These are phyloP conservation scores for Drosophila glabriapex DNA, from an alignment of 2,888 invertebrate species.

Conservation along the genomic window DNA sequence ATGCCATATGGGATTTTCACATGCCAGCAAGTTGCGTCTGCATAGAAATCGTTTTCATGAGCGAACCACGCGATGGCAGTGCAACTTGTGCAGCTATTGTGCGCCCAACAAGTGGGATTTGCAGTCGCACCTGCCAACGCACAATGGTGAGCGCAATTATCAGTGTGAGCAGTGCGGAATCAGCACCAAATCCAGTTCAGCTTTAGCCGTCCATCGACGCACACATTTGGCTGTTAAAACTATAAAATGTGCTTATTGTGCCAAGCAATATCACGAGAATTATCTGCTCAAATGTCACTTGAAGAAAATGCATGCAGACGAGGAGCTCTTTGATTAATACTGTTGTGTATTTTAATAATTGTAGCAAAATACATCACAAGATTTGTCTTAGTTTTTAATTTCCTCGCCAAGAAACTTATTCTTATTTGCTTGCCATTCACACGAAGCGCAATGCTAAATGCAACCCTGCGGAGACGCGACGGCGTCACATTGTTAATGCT, in stretches of 20 bases:
- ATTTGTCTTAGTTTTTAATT: not conserved
- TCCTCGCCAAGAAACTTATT: not conserved
- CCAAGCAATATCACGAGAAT: conserved; percentile 46
- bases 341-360: not conserved
- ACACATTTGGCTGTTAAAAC: conserved; percentile 30
- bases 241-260: conserved; percentile 39
- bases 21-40: conserved; percentile 35
- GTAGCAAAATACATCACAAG: not conserved
- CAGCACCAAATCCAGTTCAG: conserved; percentile 43
- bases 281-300: conserved; percentile 49
- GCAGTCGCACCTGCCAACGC: conserved; percentile 30
- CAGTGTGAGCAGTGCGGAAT: conserved; percentile 56
- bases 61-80: conserved; percentile 32
- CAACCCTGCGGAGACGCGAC: conserved; percentile 38
- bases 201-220: conserved; percentile 53
- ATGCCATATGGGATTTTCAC: conserved; percentile 32
- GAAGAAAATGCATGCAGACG: conserved; percentile 21
- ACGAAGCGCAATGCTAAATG: conserved; percentile 1
- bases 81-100: conserved; percentile 45
- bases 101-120: conserved; percentile 53
- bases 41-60: conserved; percentile 45
- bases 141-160: conserved; percentile 45
- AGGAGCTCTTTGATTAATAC: not conserved
- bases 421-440: conserved; percentile 29
- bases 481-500: conserved; percentile 49